phyloP scores from a whole-genome alignment of 2,888 invertebrate genomes.

The Dicyrtoma fusca region DNA sequence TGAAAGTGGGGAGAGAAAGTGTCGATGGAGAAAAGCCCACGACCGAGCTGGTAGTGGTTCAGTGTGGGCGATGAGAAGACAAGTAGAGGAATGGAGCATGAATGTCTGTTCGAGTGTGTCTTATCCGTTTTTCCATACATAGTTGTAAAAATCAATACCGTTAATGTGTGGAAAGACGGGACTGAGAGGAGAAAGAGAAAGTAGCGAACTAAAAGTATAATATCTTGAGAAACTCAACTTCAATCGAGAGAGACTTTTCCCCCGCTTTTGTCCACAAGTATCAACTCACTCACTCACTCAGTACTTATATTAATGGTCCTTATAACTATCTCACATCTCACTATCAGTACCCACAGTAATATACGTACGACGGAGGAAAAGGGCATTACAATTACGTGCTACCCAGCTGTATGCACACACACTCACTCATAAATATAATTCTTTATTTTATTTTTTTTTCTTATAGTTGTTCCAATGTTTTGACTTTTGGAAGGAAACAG shows the following conservation, averaged over 20 bases:
- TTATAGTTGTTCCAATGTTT: too few relatives aligned
- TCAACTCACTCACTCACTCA: too few relatives aligned
- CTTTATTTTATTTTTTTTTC: too few relatives aligned
- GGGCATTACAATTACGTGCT: too few relatives aligned
- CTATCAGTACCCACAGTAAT: too few relatives aligned
- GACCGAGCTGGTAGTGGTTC: background rate
- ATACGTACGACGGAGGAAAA: too few relatives aligned
- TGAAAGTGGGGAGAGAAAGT: background rate
- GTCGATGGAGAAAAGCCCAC: slow-evolving; percentile 11
- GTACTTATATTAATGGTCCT: too few relatives aligned
- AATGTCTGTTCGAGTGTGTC: slow-evolving; percentile 26
- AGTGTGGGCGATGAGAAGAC: slow-evolving; percentile 25
- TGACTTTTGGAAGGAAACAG: too few relatives aligned
- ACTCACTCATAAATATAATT: too few relatives aligned
- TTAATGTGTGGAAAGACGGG: slow-evolving; percentile 40
- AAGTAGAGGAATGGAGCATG: slow-evolving; percentile 16
- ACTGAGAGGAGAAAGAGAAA: slow-evolving; percentile 3
- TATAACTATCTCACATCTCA: too few relatives aligned
- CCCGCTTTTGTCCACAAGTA: too few relatives aligned
- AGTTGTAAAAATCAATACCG: slow-evolving; percentile 37
- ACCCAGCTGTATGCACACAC: too few relatives aligned
- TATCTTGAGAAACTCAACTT: background rate
- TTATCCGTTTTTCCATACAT: slow-evolving; percentile 26
- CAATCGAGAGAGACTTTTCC: background rate
- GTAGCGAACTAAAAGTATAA: background rate